Base-by-base conservation (phyloP, 2,113 vertebrate genomes). In the Ivindomyrus marchei region DNA sequence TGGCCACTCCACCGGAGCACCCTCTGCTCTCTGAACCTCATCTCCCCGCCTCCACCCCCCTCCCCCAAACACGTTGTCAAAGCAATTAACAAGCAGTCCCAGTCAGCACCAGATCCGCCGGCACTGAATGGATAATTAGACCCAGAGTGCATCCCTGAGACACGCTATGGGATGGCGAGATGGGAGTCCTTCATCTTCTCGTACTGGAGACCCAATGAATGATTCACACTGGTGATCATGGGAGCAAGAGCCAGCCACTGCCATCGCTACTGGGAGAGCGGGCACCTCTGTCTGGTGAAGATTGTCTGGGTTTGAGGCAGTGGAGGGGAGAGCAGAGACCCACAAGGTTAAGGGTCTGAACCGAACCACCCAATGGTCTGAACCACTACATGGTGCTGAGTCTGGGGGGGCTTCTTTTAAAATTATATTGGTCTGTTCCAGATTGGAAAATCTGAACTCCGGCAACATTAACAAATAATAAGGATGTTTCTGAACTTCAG, bases 111-210 rank as follows among this genome's bases (percentile, higher is more conserved):
- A 93, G 19, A 90, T 95, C 94, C 94, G 90, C 94, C 93, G 93
- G 89, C 94, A 91, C 92, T 90, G 91, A 94, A 93, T 88, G 93
- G 93, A 94, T 94, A 94, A 93, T 93, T 94, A 93, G 89, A 94
- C 70, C 90, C 77, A 95, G 96, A 93, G 94, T 92, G 94, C 94
- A 49, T 95, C 93, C 96, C 94, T 95, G 96, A 94, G 92, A 91
- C 91, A 92, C 94, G 93, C 7, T 13, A 19, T 58, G 53, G 10
- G 21, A 36, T 93, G 88, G 87, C 93, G 92, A 88, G 92, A 74
- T 92, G 94, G 94, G 94, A 96, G 95, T 95, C 36, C 74, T 80
- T 80, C 74, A 80, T 80, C 74, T 42, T 36, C 31, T 36, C 27
- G 0, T 39, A 39, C 74, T 80, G 31, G 74, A 80, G 74, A 11